These are phyloP conservation scores for Perizoma affinitatum DNA, from an alignment of 2,888 invertebrate genomes.

Conservation along the genomic window DNA sequence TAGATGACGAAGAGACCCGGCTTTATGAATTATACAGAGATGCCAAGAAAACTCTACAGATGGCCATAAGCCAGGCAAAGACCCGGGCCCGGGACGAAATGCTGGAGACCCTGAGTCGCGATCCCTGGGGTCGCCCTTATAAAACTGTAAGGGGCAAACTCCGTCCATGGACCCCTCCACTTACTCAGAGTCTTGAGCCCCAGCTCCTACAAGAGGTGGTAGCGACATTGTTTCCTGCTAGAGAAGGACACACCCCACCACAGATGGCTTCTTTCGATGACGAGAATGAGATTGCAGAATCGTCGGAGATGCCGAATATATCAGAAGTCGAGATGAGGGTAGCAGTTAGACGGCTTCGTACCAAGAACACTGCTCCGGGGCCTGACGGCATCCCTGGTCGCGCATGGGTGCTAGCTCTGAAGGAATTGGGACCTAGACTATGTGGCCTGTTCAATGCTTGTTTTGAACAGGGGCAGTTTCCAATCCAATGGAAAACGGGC, in stretches of 20 bases:
- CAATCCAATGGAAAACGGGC: too few relatives aligned
- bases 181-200: constrained; percentile 15
- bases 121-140: constrained; percentile 4
- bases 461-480: too few relatives aligned
- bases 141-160: constrained; percentile 16
- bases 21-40: constrained; percentile 6
- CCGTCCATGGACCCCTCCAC: constrained; percentile 16
- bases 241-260: background rate
- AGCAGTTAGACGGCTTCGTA: background rate
- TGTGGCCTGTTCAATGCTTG: background rate
- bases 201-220: constrained; percentile 13
- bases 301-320: too few relatives aligned
- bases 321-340: too few relatives aligned
- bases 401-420: background rate
- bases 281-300: too few relatives aligned
- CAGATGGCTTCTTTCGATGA: background rate
- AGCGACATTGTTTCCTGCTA: constrained; percentile 12
- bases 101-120: background rate
- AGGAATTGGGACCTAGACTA: background rate
- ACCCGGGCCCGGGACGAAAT: background rate
- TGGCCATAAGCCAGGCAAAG: background rate
- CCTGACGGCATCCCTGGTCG: constrained; percentile 1
- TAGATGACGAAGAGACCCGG: background rate
- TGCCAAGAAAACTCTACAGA: background rate
- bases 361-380: background rate